phyloP scores from a whole-genome alignment of 2,888 invertebrate genomes.

The Andrena flavipes region DNA sequence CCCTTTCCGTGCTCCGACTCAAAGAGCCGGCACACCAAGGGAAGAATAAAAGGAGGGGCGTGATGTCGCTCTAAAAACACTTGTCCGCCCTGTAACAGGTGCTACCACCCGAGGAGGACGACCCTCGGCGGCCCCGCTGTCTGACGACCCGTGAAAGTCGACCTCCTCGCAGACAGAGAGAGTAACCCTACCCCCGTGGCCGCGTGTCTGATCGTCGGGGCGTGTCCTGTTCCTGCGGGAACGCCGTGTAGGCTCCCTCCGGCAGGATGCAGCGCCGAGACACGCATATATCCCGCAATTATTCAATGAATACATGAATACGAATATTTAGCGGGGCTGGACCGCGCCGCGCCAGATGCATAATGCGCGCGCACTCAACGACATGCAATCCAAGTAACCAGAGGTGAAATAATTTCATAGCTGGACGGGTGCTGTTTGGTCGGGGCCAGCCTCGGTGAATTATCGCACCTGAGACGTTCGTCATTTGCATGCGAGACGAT shows the following conservation, averaged over 20 bases:
- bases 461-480: background rate
- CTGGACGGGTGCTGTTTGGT: slow-evolving; percentile 13
- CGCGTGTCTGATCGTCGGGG: slow-evolving; percentile 67
- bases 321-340: slow-evolving; percentile 60
- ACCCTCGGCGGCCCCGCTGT: slow-evolving; percentile 52
- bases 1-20: slow-evolving; percentile 20
- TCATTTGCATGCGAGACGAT: slow-evolving; percentile 42
- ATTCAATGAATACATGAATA: slow-evolving; percentile 83
- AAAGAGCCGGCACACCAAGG: background rate
- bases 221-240: slow-evolving; percentile 72
- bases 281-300: slow-evolving; percentile 79
- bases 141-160: slow-evolving; percentile 72
- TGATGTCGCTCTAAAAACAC: slow-evolving; percentile 45
- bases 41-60: slow-evolving; percentile 21
- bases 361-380: slow-evolving; percentile 49
- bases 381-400: slow-evolving; percentile 48
- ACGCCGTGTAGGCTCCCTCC: slow-evolving; percentile 47
- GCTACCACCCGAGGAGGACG: slow-evolving; percentile 50
- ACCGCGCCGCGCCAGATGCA: slow-evolving; percentile 54
- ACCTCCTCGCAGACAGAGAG: slow-evolving; percentile 47
- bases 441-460: slow-evolving; percentile 10
- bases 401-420: slow-evolving; percentile 54
- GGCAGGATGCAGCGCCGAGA: slow-evolving; percentile 60
- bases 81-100: slow-evolving; percentile 67
- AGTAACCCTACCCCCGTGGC: slow-evolving; percentile 61